Conservation (phyloP, 2,888 invertebrate genomes). For the Meandrusa payeni region DNA sequence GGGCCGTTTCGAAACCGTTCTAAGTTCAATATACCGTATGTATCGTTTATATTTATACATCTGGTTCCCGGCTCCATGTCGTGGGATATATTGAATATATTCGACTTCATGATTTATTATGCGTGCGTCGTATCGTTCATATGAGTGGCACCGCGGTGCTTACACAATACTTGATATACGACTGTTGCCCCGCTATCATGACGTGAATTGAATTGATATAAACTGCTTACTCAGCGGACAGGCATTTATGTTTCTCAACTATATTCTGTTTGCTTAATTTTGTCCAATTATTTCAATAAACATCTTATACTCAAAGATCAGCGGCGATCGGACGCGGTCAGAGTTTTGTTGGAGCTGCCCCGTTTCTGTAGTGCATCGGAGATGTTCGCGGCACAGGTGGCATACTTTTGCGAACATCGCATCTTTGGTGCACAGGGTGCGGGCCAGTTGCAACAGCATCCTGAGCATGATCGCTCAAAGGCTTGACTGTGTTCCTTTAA, state of each 20-base stretch:
- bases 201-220: background rate
- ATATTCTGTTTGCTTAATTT: no score
- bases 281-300: no score
- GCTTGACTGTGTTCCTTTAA: no score
- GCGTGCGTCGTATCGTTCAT: background rate
- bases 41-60: constrained; percentile 12
- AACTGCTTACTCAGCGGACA: background rate
- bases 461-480: no score
- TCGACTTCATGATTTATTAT: constrained; percentile 24
- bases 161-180: constrained; percentile 11
- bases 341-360: no score
- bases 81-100: constrained; percentile 15
- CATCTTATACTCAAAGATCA: no score
- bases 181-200: constrained; percentile 3
- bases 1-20: constrained; percentile 22
- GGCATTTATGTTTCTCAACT: background rate
- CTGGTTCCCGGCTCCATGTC: background rate
- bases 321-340: no score
- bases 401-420: no score
- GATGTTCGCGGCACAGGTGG: no score
- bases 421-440: no score
- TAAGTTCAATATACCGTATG: constrained; percentile 12
- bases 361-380: no score
- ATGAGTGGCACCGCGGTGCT: constrained; percentile 10
- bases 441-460: no score